Percentiles rank a stretch among this genome's conserved stretches.
These are phyloP conservation scores for Stenopsyche tienmushanensis DNA, from an alignment of 1,140 invertebrate species.

Conservation along the genomic window DNA sequence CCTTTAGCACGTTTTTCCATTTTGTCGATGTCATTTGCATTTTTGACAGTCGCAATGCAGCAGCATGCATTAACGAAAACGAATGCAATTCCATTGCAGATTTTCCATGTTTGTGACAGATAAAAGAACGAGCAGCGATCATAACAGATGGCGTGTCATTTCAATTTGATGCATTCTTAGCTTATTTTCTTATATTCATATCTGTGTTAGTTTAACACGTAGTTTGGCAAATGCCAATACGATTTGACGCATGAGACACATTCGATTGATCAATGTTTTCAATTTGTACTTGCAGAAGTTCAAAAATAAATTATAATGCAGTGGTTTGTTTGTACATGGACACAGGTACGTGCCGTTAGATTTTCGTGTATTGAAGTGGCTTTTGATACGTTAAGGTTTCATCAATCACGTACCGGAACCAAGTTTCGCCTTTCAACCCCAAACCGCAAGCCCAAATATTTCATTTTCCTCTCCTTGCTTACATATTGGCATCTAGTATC, in stretches of 20 bases:
- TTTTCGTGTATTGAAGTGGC: slow-evolving; percentile 2
- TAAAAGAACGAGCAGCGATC: neutral
- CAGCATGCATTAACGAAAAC: neutral
- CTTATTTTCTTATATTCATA: neutral
- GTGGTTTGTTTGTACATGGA: too few species aligned
- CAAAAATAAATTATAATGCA: too few species aligned
- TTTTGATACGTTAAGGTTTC: slow-evolving; percentile 21
- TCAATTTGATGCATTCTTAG: neutral
- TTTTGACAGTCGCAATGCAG: slow-evolving; percentile 11
- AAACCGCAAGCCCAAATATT: slow-evolving; percentile 26
- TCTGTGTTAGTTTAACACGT: neutral
- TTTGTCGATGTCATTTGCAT: too few species aligned
- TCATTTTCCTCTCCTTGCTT: slow-evolving; percentile 17
- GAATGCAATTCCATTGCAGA: neutral
- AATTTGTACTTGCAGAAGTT: too few species aligned
- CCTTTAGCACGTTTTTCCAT: too few species aligned
- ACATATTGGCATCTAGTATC: slow-evolving; percentile 12
- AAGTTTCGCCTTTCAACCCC: slow-evolving; percentile 9
- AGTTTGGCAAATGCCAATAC: too few species aligned
- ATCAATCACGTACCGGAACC: slow-evolving; percentile 27
- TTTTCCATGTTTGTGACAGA: too few species aligned
- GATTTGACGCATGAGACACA: too few species aligned
- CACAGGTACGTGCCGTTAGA: slow-evolving; percentile 5
- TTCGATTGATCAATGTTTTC: too few species aligned
- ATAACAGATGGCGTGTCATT: neutral